Percentiles rank a stretch among this genome's conserved stretches.
Conservation (phyloP, 2,888 invertebrate genomes). For the Andrena haemorrhoa region DNA sequence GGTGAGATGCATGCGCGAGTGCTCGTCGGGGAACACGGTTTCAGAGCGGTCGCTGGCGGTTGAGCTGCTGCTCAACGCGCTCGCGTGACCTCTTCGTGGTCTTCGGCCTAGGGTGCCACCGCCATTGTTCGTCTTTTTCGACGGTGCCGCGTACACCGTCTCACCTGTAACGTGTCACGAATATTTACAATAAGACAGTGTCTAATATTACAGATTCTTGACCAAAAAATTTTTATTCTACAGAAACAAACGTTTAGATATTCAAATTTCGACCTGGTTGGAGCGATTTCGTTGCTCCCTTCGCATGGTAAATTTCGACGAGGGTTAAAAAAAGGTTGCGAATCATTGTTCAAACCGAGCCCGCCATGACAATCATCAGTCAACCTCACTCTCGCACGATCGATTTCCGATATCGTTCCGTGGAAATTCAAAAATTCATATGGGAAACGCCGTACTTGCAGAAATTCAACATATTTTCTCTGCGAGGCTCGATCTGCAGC, state of each 20-base stretch:
- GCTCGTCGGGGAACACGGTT: slow-evolving; percentile 79
- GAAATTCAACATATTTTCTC: slow-evolving; percentile 1
- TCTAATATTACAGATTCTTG: neutral
- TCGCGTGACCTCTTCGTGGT: slow-evolving; percentile 86
- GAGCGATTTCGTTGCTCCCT: neutral
- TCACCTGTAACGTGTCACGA: slow-evolving; percentile 71
- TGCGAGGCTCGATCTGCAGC: neutral
- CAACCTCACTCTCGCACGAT: neutral
- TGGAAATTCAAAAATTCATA: neutral
- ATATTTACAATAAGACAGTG: slow-evolving; percentile 20
- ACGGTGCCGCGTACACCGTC: slow-evolving; percentile 78
- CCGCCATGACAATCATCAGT: neutral
- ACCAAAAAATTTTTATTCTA: too few species aligned
- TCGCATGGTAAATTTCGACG: neutral
- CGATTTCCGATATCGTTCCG: neutral
- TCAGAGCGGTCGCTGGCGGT: slow-evolving; percentile 83
- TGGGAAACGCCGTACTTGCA: neutral
- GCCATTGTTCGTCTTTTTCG: slow-evolving; percentile 83
- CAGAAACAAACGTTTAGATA: neutral
- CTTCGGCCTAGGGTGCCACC: slow-evolving; percentile 86
- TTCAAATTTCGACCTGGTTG: neutral
- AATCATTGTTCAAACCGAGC: neutral
- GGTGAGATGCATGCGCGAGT: slow-evolving; percentile 79
- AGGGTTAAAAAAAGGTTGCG: neutral
- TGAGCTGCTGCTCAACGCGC: slow-evolving; percentile 86